A percentile compares a stretch with the other conserved stretches of the same genome.
Conservation (phyloP, 2,888 invertebrate genomes). For the Habrosyne pyritoides region DNA sequence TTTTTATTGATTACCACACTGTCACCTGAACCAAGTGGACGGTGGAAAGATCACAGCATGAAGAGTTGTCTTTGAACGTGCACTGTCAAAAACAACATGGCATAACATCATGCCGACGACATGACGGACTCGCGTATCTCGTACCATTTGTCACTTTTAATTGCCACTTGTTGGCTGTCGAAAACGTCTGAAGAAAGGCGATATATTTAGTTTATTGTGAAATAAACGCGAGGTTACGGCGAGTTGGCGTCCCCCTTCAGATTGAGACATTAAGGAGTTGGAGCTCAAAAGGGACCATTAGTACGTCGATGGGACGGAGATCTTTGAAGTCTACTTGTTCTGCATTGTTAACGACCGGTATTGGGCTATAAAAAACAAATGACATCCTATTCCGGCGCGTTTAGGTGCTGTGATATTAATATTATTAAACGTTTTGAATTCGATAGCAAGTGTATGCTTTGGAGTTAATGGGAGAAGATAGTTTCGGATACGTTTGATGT, state of each 20-base stretch:
- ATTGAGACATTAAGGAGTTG: conserved; percentile 67
- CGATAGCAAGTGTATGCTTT: neutral
- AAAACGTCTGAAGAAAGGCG: conserved; percentile 65
- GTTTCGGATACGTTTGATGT: neutral
- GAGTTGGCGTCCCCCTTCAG: conserved; percentile 22
- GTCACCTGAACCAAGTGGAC: conserved; percentile 46
- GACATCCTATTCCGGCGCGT: conserved; percentile 46
- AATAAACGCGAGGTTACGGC: conserved; percentile 52
- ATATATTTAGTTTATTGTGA: conserved; percentile 80
- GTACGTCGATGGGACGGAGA: conserved; percentile 22
- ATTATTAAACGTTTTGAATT: conserved; percentile 9
- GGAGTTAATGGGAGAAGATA: neutral
- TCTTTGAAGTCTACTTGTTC: conserved; percentile 54
- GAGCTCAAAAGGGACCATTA: conserved; percentile 52
- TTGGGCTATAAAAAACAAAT: conserved; percentile 46
- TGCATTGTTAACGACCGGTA: conserved; percentile 35
- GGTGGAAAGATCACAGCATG: conserved; percentile 44
- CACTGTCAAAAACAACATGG: conserved; percentile 49
- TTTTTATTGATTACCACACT: conserved; percentile 12
- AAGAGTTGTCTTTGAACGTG: conserved; percentile 50
- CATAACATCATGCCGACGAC: conserved; percentile 52
- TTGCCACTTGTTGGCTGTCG: conserved; percentile 78
- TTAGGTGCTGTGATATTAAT: neutral
- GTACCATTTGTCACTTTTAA: conserved; percentile 83
- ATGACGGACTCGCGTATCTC: conserved; percentile 53